Evolutionary conservation across 2,113 vertebrate genomes (phyloP).

Genomic region (Aegypius monachus): DNA sequence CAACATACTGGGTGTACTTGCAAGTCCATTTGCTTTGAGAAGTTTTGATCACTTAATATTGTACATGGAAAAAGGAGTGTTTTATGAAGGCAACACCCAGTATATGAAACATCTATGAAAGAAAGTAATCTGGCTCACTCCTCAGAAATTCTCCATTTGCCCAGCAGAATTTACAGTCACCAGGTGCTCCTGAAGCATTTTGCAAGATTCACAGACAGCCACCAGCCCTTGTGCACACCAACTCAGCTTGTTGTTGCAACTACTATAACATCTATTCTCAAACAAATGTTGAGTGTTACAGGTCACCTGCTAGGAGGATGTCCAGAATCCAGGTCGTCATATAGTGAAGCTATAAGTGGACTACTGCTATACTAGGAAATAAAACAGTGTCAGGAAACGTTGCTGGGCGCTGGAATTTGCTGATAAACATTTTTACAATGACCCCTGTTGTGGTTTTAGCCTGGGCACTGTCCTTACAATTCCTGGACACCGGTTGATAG

Average conservation of each 20-base stretch:
- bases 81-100: neutral
- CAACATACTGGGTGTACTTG: neutral
- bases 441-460: neutral
- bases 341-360: neutral
- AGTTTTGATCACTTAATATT: constrained; percentile 4
- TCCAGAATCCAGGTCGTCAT: neutral
- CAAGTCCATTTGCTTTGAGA: neutral
- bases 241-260: neutral
- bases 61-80: neutral
- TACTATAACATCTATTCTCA: neutral
- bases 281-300: neutral
- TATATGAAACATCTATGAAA: neutral
- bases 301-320: neutral
- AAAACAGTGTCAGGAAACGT: neutral
- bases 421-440: neutral
- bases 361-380: neutral
- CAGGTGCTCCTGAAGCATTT: neutral
- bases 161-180: neutral
- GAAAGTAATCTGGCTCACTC: neutral
- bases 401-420: neutral
- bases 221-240: neutral
- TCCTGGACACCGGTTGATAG: neutral
- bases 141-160: neutral
- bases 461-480: neutral
- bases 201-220: neutral